Evolutionary conservation across 2,888 invertebrate genomes (phyloP), one percentile per base, ranked within the genome.

Genomic region (Amiota mariae): DNA sequence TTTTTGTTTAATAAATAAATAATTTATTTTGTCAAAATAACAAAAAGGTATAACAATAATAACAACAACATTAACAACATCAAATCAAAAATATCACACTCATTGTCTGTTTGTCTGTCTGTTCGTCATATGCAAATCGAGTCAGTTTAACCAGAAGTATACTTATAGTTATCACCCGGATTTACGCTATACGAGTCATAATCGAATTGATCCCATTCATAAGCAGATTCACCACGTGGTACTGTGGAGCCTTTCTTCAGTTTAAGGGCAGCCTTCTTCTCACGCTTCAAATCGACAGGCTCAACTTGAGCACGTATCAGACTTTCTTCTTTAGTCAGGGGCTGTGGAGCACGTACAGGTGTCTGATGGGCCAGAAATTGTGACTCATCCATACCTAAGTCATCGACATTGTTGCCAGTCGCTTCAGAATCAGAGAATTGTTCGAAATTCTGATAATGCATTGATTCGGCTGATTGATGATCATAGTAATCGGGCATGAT

Each of bases 181-280:
- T 87, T 82, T 0, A 79, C 80, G 72, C 87, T 82, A 73, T 86
- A 87, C 18, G 84, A 80, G 78, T 88, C 88, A 72, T 89, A 89
- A 78, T 89, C 89, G 72, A 88, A 88, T 49, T 87, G 85, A 74
- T 89, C 89, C 87, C 89, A 89, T 74, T 87, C 81, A 70, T 80
- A 79, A 46, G 82, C 82, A 3, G 78, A 79, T 3, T 80, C 24
- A 13, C 80, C 85, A 1, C 82, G 78, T 2, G 88, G 83, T 73
- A 78, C 70, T 1, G 88, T 80, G 9, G 68, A 76, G 63, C 85
- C 87, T 77, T 87, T 87, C 72, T 81, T 85, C 56, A 88, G 77
- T 48, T 85, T 84, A 18, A 78, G 78, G 59, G 79, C 76, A 0
- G 79, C 73, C 72, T 79, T 81, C 73, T 77, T 82, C 67, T 88